Base-by-base conservation (phyloP, 2,797 vertebrate species). In the Catamblyrhynchus diadema region DNA sequence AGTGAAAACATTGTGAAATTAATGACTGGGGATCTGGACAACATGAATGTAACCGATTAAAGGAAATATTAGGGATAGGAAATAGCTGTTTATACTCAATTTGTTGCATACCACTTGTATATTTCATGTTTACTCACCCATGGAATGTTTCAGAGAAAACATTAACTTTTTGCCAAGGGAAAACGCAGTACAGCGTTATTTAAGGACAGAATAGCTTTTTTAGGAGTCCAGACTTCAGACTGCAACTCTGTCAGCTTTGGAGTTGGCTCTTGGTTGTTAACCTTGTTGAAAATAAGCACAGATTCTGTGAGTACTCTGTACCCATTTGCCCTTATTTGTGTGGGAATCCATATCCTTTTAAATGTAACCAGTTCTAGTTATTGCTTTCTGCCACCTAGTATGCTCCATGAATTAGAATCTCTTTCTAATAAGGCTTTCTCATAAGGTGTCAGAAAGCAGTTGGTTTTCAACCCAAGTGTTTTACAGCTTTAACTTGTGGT, bases 71-170 rank as follows among this genome's bases (percentile, higher is more conserved):
- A 67, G 39, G 54, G 22, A 44, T 90, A 33, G 83, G 80, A 94
- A 89, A 83, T 54, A 75, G 50, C 80, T 90, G 73, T 84, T 94
- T 90, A 67, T 85, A 45, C 84, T 93, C 39, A 67, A 72, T 44
- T 93, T 69, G 22, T 54, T 86, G 72, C 19, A 6, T 84, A 78
- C 71, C 64, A 92, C 59, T 95, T 69, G 62, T 70, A 50, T 53
- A 66, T 90, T 74, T 81, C 30, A 10, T 94, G 85, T 87, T 95
- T 93, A 81, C 6, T 20, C 53, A 91, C 51, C 28, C 69, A 17
- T 48, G 78, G 90, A 95, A 77, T 88, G 78, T 79, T 84, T 86
- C 48, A 83, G 73, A 41, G 74, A 83, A 94, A 95, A 81, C 41
- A 81, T 3, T 81, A 70, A 32, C 30, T 71, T 85, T 81, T 88